Evolutionary conservation across 53 echinoderm and acorn worm species (phyloP).

Genomic region (Paracentrotus lividus): DNA sequence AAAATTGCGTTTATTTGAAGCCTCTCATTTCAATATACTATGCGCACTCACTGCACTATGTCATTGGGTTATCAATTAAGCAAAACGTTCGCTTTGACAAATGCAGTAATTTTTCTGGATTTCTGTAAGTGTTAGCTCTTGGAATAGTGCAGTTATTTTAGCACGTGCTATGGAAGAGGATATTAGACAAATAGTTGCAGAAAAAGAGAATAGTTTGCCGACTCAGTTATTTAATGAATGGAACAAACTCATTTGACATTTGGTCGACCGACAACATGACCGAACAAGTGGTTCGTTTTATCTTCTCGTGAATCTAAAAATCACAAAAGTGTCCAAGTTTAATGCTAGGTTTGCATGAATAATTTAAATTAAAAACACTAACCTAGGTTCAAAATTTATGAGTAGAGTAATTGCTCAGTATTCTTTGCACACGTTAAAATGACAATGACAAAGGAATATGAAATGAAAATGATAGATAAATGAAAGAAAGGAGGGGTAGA

Average conservation of each 20-base stretch:
- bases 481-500: not conserved
- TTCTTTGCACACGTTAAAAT: not conserved
- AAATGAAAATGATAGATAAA: not conserved
- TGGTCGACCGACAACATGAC: not conserved
- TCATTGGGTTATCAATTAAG: constrained; percentile 11
- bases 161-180: constrained; percentile 36
- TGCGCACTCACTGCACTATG: not conserved
- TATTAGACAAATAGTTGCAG: constrained; percentile 17
- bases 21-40: not conserved
- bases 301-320: not conserved
- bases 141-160: not conserved
- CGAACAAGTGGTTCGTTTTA: not conserved
- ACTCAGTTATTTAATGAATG: constrained; percentile 54
- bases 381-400: too few relatives aligned
- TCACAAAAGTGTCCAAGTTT: not conserved
- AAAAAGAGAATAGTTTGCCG: constrained; percentile 8
- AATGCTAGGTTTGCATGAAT: too few relatives aligned
- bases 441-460: not conserved
- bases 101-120: not conserved
- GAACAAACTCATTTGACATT: not conserved
- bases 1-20: not conserved
- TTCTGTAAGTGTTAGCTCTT: not conserved
- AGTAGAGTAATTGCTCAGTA: not conserved
- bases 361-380: too few relatives aligned
- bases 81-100: not conserved